Base-by-base conservation (phyloP, 2,888 invertebrate genomes). In the Scaeva pyrastri region DNA sequence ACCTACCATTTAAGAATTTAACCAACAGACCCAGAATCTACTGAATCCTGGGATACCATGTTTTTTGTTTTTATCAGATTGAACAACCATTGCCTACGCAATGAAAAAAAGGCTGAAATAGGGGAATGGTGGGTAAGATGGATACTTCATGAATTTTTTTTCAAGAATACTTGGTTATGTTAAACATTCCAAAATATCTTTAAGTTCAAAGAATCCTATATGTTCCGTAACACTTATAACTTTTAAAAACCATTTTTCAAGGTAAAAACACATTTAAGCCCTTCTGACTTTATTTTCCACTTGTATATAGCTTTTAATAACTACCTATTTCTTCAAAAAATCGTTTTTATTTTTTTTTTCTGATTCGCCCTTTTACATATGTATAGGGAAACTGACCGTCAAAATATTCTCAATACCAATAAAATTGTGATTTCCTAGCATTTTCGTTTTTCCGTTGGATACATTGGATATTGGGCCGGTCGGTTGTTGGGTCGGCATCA, bases 341-440 rank as follows among this genome's bases (percentile, higher is more conserved):
- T 56, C 23, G 23, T 58, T 36, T 62, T 50, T 19, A 11, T 10
- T 64, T 39, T 12, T 8, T 50, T 48, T 50, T 23, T 21, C 21
- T 23, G 21, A 4, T 21, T 56, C 8, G 14, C 41, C 31, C 36
- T 19, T 23, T n/a, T 52, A 73, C 62, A 64, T 64, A n/a, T n/a
- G n/a, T n/a, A 41, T 50, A 68, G 56, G 58, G 41, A 58, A 60
- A 60, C 21, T 36, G 85, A 80, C 76, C 72, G 76, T 62, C 76
- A 68, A 72, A 80, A 73, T 76, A 36, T 80, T 85, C 68, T 26
- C 72, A 75, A 41, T 60, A 31, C 79, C 79, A 85, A 85, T 80
- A 80, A 79, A 85, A 76, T 80, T 75, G 71, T 58, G 72, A 85
- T 76, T 85, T 79, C 75, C 75, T 68, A 52, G 21, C n/a, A 64